Conservation (phyloP, 2,888 invertebrate species). For the Tipula helvola region DNA sequence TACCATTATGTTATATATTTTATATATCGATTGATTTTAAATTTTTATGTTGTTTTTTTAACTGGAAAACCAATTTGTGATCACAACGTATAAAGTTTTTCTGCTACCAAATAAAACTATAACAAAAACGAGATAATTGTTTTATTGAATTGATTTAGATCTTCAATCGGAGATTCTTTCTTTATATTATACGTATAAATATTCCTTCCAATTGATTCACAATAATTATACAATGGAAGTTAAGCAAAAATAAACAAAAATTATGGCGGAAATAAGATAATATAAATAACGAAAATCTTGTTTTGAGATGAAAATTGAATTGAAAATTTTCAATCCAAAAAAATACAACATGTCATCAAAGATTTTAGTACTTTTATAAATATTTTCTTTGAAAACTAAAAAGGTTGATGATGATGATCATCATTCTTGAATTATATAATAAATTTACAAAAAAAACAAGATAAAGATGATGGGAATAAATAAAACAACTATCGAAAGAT, state of each 20-base stretch:
- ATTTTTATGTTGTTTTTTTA: background rate
- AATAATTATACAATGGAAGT: background rate
- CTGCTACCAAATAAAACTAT: background rate
- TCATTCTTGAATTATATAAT: background rate
- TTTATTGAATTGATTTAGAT: slow-evolving; percentile 4
- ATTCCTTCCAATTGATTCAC: background rate
- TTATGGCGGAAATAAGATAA: background rate
- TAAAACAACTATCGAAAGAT: background rate
- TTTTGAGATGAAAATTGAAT: background rate
- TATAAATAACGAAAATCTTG: background rate
- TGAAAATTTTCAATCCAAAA: background rate
- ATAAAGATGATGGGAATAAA: background rate
- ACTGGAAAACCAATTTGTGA: background rate
- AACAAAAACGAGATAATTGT: background rate
- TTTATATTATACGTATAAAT: background rate
- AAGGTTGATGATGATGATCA: background rate
- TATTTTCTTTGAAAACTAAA: background rate
- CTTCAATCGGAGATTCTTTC: background rate
- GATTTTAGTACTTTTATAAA: too few relatives aligned
- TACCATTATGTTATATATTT: background rate
- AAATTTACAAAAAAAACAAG: background rate
- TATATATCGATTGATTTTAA: background rate
- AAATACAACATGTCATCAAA: background rate
- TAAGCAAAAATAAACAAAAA: background rate
- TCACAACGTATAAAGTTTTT: background rate